Conservation (phyloP, 2,113 vertebrate species). For the Phrynosoma blainvillii region DNA sequence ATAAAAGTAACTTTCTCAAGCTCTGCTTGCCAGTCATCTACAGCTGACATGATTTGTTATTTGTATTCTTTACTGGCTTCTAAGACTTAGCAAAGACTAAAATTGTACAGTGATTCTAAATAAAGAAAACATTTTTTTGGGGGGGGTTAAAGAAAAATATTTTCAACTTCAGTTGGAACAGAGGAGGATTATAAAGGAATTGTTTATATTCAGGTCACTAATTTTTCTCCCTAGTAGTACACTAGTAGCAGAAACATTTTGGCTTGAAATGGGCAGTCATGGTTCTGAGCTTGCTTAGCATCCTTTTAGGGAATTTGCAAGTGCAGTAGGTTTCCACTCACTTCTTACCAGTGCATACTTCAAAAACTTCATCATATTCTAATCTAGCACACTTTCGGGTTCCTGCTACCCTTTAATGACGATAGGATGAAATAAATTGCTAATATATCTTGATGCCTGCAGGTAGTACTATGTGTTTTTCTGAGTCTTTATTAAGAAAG, state of each 20-base stretch:
- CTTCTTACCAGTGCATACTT: slow-evolving; percentile 42
- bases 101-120: neutral
- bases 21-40: neutral
- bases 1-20: neutral
- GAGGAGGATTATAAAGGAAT: slow-evolving; percentile 34
- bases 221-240: slow-evolving; percentile 50
- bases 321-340: slow-evolving; percentile 37
- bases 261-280: slow-evolving; percentile 50
- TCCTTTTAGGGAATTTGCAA: slow-evolving; percentile 50
- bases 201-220: slow-evolving; percentile 56
- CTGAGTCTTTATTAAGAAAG: slow-evolving; percentile 53
- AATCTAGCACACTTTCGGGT: slow-evolving; percentile 45
- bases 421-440: slow-evolving; percentile 55
- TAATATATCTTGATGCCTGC: slow-evolving; percentile 45
- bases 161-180: slow-evolving; percentile 47
- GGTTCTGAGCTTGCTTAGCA: slow-evolving; percentile 24
- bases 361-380: slow-evolving; percentile 31
- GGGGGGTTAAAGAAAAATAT: slow-evolving; percentile 22
- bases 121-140: slow-evolving; percentile 20
- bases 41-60: neutral
- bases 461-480: slow-evolving; percentile 53
- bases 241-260: slow-evolving; percentile 60
- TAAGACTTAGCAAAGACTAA: slow-evolving; percentile 6
- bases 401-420: slow-evolving; percentile 25
- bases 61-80: neutral